These are phyloP conservation scores for Chloebia gouldiae DNA, from an alignment of 2,113 vertebrate genomes.

Conservation along the genomic window DNA sequence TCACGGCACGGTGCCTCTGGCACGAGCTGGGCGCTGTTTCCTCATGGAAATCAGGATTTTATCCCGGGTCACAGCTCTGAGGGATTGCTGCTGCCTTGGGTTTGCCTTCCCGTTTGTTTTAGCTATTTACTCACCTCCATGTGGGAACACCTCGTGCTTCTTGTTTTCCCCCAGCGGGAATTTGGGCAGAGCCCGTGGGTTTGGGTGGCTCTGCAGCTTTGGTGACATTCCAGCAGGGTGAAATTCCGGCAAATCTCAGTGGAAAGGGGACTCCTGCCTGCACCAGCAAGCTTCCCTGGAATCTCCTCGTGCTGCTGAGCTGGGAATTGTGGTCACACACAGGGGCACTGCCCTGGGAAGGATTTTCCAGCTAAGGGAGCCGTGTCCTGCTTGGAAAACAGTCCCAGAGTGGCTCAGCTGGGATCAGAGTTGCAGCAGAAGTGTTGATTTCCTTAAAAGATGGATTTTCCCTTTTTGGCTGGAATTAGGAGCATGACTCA, in stretches of 20 bases:
- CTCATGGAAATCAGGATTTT: background rate
- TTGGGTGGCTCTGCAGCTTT: background rate
- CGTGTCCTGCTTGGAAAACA: background rate
- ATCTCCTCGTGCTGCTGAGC: background rate
- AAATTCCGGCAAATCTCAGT: background rate
- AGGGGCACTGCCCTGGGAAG: background rate
- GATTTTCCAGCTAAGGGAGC: background rate
- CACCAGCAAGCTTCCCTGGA: background rate
- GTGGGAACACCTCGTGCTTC: background rate
- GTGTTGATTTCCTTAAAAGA: background rate
- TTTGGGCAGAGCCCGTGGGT: background rate
- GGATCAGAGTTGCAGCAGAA: background rate
- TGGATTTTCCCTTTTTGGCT: background rate
- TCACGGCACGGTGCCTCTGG: background rate
- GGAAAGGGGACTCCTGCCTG: background rate
- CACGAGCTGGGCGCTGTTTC: background rate
- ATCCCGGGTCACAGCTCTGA: background rate
- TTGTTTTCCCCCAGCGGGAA: background rate
- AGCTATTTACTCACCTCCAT: slow-evolving; percentile 54
- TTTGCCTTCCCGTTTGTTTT: background rate
- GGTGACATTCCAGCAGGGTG: background rate
- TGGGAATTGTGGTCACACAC: background rate
- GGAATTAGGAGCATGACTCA: background rate
- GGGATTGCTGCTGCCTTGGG: background rate
- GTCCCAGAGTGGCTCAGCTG: background rate